Evolutionary conservation across 1,140 invertebrate genomes (phyloP).

Genomic region (Protaetia brevitarsis): DNA sequence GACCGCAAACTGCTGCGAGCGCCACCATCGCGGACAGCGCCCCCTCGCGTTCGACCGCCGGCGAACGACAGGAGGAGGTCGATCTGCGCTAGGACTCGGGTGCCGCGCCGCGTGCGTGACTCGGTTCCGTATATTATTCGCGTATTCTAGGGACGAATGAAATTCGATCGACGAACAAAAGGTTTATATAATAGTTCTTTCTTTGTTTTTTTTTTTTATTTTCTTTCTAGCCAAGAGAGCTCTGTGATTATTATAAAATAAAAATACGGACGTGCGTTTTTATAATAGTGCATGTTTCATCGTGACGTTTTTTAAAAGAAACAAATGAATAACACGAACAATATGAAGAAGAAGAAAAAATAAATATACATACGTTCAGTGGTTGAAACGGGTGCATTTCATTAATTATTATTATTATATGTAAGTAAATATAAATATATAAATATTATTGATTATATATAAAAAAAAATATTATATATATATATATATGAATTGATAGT

Average conservation of each 20-base stretch:
- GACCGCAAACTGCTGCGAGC: constrained; percentile 16
- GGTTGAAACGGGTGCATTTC: constrained; percentile 38
- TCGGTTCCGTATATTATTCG: too few relatives aligned
- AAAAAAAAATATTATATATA: constrained; percentile 22
- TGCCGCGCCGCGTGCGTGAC: too few relatives aligned
- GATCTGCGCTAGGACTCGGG: background rate
- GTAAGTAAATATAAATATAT: constrained; percentile 29
- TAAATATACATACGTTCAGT: too few relatives aligned
- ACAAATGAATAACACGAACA: too few relatives aligned
- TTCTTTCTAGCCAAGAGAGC: constrained; percentile 33
- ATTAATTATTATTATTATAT: constrained; percentile 16
- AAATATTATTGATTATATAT: constrained; percentile 17
- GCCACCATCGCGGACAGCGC: background rate
- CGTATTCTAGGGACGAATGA: too few relatives aligned
- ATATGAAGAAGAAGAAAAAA: constrained; percentile 1
- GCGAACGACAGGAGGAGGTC: background rate
- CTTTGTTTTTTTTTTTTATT: too few relatives aligned
- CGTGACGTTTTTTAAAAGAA: constrained; percentile 23
- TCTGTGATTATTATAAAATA: constrained; percentile 40
- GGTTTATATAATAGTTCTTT: too few relatives aligned
- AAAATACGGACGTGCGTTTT: constrained; percentile 33
- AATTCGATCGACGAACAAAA: background rate
- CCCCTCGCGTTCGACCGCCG: background rate
- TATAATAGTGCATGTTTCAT: constrained; percentile 35
- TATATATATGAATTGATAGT: background rate